A percentile compares a stretch with the other conserved stretches of the same genome.
Conservation (phyloP, 2,888 invertebrate genomes). For the Diaperis boleti region DNA sequence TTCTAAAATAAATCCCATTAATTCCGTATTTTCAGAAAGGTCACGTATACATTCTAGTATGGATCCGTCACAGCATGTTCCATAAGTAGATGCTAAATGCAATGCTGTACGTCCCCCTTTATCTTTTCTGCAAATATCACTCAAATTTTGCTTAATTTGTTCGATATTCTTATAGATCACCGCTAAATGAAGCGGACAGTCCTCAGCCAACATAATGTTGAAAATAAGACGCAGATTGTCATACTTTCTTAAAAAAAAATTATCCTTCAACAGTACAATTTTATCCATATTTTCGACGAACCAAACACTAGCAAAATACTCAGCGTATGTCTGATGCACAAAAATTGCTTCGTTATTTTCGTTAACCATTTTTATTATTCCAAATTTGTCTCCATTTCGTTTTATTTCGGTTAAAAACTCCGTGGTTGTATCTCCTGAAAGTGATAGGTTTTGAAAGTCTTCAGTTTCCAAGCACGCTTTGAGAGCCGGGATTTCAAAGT, state of each 20-base stretch:
- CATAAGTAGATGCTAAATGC: neutral
- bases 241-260: neutral
- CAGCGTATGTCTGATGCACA: neutral
- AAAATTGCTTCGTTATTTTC: neutral
- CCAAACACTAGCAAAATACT: neutral
- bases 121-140: neutral
- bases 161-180: neutral
- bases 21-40: neutral
- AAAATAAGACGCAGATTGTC: constrained; percentile 4
- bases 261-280: neutral
- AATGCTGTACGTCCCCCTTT: neutral
- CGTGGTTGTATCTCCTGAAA: neutral
- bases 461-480: neutral
- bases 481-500: neutral
- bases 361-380: neutral
- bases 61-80: neutral
- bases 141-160: neutral
- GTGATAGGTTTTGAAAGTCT: neutral
- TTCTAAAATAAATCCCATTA: neutral
- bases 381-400: neutral
- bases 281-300: neutral
- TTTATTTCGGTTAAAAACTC: neutral
- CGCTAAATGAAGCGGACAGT: neutral
- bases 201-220: neutral
- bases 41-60: no score